Percentiles rank a stretch among this genome's conserved stretches.
These are phyloP conservation scores for Dasyprocta punctata DNA, from an alignment of 2,113 vertebrate species.

Conservation along the genomic window DNA sequence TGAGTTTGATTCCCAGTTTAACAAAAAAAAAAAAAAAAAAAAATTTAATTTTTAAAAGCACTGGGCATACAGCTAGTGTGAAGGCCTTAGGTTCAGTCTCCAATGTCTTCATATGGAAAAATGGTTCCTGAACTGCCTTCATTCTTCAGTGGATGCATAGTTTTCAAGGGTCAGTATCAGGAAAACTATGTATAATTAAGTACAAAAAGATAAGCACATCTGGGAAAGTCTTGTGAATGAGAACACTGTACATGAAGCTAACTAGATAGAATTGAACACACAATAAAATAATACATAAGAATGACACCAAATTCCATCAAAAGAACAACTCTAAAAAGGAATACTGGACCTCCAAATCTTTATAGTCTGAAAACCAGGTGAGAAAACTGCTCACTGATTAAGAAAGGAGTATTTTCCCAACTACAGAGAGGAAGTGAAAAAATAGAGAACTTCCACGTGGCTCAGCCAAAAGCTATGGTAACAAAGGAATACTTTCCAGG, in stretches of 20 bases:
- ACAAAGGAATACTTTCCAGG: background rate
- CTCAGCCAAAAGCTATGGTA: background rate
- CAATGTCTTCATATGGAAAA: background rate
- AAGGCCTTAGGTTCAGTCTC: background rate
- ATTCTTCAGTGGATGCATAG: background rate
- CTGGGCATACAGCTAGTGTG: background rate
- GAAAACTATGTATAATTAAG: background rate
- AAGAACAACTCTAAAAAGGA: background rate
- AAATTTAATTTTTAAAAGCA: background rate
- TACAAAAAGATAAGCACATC: background rate
- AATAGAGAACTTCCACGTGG: background rate
- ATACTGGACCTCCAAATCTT: background rate
- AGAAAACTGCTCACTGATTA: background rate
- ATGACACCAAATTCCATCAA: background rate
- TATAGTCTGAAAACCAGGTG: background rate
- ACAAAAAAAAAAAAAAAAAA: background rate
- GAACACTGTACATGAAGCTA: background rate
- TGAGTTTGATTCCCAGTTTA: too few relatives aligned
- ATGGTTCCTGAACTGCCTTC: background rate
- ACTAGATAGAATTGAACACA: conserved; percentile 19
- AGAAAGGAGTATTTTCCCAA: background rate
- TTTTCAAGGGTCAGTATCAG: background rate
- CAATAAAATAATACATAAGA: conserved; percentile 12
- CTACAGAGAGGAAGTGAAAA: background rate
- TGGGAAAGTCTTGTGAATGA: background rate